phyloP scores from a whole-genome alignment of 35 echinoderm and acorn worm species.

The Diadema setosum region DNA sequence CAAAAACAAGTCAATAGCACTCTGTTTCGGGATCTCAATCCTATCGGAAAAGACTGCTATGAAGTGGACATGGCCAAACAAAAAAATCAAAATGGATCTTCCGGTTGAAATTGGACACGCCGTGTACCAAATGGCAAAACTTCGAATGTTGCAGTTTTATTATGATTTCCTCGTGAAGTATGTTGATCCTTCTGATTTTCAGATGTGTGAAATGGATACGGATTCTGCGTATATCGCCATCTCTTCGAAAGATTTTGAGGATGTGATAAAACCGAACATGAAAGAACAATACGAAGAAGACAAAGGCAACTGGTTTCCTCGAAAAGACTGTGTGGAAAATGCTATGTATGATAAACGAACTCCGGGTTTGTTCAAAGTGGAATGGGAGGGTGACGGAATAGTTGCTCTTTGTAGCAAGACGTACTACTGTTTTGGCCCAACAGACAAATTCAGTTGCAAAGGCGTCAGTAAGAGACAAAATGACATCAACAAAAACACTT shows the following conservation, averaged over 20 bases:
- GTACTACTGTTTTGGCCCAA: constrained; percentile 51
- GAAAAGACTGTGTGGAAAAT: constrained; percentile 7
- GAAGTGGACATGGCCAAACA: constrained; percentile 29
- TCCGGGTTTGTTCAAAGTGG: constrained; percentile 58
- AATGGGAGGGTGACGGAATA: constrained; percentile 74
- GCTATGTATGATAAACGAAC: constrained; percentile 50
- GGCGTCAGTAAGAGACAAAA: constrained; percentile 23
- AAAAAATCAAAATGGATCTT: constrained; percentile 34
- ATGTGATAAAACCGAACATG: constrained; percentile 48
- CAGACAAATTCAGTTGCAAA: constrained; percentile 32
- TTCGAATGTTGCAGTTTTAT: constrained; percentile 58
- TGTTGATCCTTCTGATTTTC: constrained; percentile 40
- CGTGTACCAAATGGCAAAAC: constrained; percentile 50
- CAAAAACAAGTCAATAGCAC: background rate
- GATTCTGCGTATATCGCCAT: constrained; percentile 76
- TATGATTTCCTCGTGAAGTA: constrained; percentile 53
- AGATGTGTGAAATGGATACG: constrained; percentile 69
- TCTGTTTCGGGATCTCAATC: constrained; percentile 18
- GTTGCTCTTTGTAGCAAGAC: constrained; percentile 53
- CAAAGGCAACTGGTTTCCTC: constrained; percentile 46
- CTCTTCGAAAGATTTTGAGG: background rate
- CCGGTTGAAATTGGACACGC: constrained; percentile 39
- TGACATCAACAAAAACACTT: constrained; percentile 2
- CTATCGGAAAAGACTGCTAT: constrained; percentile 14
- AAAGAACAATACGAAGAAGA: background rate